Conservation (phyloP, 2,797 vertebrate species). For the Cyprinodon diabolis region DNA sequence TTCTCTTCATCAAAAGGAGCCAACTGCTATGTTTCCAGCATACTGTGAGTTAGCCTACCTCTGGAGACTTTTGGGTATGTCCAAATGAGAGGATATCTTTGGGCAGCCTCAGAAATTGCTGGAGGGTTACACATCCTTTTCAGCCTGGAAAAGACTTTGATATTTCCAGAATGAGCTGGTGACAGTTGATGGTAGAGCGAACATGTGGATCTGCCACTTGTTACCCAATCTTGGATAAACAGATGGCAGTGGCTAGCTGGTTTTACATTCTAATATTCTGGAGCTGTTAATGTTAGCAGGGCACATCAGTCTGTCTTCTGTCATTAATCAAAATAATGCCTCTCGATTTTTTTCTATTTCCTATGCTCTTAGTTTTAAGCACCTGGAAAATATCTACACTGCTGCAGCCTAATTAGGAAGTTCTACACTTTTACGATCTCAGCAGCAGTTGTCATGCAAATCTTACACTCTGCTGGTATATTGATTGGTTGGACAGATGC, state of each 20-base stretch:
- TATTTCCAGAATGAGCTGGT: too few species aligned
- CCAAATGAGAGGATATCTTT: too few species aligned
- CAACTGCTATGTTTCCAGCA: too few species aligned
- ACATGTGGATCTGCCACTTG: too few species aligned
- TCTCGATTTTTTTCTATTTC: background rate
- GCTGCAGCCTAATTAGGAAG: constrained; percentile 7
- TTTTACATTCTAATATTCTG: background rate
- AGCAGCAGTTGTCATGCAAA: constrained; percentile 51
- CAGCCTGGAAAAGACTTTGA: too few species aligned
- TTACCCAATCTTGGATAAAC: background rate
- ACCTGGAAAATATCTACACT: constrained; percentile 1
- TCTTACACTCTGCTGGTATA: constrained; percentile 61
- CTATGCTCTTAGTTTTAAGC: constrained; percentile 3
- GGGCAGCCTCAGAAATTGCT: too few species aligned
- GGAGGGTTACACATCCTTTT: too few species aligned
- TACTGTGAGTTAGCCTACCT: too few species aligned
- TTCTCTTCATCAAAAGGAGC: too few species aligned
- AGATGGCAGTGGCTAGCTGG: background rate
- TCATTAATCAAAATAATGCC: background rate
- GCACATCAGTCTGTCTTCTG: constrained; percentile 55
- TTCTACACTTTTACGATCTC: constrained; percentile 22
- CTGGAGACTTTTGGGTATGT: too few species aligned
- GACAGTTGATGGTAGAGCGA: too few species aligned
- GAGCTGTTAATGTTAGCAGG: constrained; percentile 1
- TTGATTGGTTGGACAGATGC: constrained; percentile 64